Conservation (phyloP, 2,797 vertebrate genomes). For the Scyliorhinus canicula region DNA sequence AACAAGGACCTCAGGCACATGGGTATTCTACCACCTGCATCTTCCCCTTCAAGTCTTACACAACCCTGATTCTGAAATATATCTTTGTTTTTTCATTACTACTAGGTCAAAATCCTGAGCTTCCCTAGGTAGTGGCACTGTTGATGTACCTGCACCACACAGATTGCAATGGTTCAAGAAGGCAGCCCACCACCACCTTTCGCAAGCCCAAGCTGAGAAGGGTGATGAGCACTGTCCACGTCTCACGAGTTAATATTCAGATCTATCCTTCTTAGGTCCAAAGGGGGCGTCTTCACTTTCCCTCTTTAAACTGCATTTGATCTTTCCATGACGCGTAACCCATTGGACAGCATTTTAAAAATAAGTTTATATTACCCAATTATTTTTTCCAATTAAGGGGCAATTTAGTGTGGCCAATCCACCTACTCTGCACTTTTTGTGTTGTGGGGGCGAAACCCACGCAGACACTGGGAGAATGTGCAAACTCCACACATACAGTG, state of each 20-base stretch:
- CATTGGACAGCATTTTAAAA: too few species aligned
- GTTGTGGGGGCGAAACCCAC: too few species aligned
- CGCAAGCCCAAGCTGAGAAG: background rate
- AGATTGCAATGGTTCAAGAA: background rate
- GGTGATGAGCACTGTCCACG: background rate
- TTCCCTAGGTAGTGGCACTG: background rate
- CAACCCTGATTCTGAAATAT: background rate
- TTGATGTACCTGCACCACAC: background rate
- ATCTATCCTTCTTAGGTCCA: background rate
- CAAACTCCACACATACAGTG: too few species aligned
- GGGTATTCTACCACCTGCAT: background rate
- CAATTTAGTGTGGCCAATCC: too few species aligned
- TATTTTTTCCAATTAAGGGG: too few species aligned
- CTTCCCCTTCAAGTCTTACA: background rate
- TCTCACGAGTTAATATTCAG: background rate
- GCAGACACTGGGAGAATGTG: too few species aligned
- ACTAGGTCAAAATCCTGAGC: background rate
- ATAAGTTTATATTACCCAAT: too few species aligned
- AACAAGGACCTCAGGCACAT: background rate
- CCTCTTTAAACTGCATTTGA: background rate
- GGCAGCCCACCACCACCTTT: too few species aligned
- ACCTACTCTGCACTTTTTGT: too few species aligned
- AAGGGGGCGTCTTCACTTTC: background rate
- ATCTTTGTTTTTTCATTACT: background rate
- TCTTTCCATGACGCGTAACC: background rate